phyloP scores from a whole-genome alignment of 1,140 invertebrate genomes.

The Hyposmocoma kahamanoa region DNA sequence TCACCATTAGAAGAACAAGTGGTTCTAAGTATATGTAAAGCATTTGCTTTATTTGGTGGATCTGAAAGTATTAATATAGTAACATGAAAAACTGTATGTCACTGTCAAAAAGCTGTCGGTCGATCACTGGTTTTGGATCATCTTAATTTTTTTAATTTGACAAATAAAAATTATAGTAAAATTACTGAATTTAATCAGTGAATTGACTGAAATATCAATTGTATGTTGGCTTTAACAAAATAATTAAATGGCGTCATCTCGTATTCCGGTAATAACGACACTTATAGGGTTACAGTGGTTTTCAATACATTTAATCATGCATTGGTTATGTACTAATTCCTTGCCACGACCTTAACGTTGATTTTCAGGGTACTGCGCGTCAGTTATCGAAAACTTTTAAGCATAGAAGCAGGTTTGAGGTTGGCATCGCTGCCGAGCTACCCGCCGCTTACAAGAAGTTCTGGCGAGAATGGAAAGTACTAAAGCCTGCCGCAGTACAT shows the following conservation, averaged over 20 bases:
- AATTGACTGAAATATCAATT: no score
- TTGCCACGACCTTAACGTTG: slow-evolving; percentile 20
- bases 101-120: no score
- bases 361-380: slow-evolving; percentile 53
- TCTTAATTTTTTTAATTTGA: no score
- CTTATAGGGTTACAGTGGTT: slow-evolving; percentile 3
- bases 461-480: slow-evolving; percentile 87
- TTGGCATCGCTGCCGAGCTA: slow-evolving; percentile 78
- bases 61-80: no score
- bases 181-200: no score
- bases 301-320: slow-evolving; percentile 34
- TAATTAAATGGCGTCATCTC: slow-evolving; percentile 59
- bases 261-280: slow-evolving; percentile 43
- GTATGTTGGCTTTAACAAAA: no score
- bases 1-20: no score
- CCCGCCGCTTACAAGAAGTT: slow-evolving; percentile 92
- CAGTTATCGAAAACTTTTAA: slow-evolving; percentile 61
- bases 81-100: no score
- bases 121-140: no score
- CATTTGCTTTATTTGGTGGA: no score
- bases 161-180: no score
- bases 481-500: slow-evolving; percentile 87
- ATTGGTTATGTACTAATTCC: slow-evolving; percentile 6
- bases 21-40: no score
- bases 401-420: slow-evolving; percentile 73